A percentile compares a stretch with the other conserved stretches of the same genome.
phyloP scores from a whole-genome alignment of 2,113 vertebrate species.

The Cyphomyrus discorhynchus region DNA sequence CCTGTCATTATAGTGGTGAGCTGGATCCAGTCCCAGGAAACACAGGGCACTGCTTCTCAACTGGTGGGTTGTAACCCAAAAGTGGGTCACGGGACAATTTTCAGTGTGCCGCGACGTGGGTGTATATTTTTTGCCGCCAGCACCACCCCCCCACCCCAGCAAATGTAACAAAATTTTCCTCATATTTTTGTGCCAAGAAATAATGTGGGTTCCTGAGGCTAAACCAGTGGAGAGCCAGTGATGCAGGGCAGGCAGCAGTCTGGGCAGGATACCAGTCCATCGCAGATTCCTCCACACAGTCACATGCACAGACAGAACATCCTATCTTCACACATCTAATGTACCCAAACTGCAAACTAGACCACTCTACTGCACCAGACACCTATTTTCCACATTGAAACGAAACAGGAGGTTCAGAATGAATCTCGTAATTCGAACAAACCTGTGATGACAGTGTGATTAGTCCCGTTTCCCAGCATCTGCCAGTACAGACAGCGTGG shows the following conservation, averaged over 20 bases:
- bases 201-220: not conserved
- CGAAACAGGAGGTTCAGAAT: not conserved
- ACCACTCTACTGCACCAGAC: not conserved
- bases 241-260: not conserved
- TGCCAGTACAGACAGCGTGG: slow-evolving; percentile 37
- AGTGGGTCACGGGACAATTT: not conserved
- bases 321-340: not conserved
- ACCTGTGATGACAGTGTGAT: slow-evolving; percentile 40
- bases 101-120: not conserved
- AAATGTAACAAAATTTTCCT: not conserved
- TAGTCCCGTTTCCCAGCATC: slow-evolving; percentile 26
- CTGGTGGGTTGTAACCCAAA: not conserved
- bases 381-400: not conserved
- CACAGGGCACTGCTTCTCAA: not conserved
- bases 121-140: not conserved
- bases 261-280: not conserved
- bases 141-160: not conserved
- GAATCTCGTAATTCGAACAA: not conserved
- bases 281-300: not conserved
- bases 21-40: not conserved
- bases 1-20: not conserved
- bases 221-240: not conserved
- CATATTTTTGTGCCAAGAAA: not conserved
- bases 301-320: not conserved
- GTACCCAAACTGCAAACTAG: not conserved